Conservation (phyloP, 2,888 invertebrate species). For the Netelia inedita region DNA sequence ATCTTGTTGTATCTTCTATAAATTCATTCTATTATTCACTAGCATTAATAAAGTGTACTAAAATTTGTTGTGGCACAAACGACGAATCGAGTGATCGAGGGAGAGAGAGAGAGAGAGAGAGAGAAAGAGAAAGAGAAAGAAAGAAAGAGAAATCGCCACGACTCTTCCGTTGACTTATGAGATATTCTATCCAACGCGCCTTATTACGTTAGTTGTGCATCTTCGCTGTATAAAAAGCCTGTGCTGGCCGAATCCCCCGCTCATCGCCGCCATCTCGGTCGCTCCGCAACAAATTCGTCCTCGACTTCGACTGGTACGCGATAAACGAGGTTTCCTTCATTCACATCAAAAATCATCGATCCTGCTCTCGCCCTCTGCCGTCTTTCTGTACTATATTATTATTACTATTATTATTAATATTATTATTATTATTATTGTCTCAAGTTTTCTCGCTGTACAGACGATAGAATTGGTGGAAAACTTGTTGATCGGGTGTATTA, state of each 20-base stretch:
- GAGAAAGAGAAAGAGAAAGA: constrained; percentile 10
- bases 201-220: constrained; percentile 45
- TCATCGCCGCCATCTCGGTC: constrained; percentile 3
- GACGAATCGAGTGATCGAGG: constrained; percentile 1
- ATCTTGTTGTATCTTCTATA: constrained; percentile 10
- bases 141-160: background rate
- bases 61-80: constrained; percentile 7
- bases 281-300: too few species aligned
- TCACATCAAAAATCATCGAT: background rate
- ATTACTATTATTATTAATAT: constrained; percentile 9
- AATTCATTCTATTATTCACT: constrained; percentile 14
- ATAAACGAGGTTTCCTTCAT: too few species aligned
- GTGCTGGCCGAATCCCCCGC: background rate
- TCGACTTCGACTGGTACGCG: too few species aligned
- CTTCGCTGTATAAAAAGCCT: constrained; percentile 18
- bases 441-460: too few species aligned
- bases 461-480: too few species aligned
- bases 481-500: too few species aligned
- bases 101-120: background rate
- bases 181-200: constrained; percentile 34
- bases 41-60: constrained; percentile 25
- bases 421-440: constrained; percentile 1
- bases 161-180: background rate
- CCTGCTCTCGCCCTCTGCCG: constrained; percentile 1
- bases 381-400: constrained; percentile 5